A percentile compares a stretch with the other conserved stretches of the same genome.
Conservation (phyloP, 2,113 vertebrate species). For the Macroglossus sobrinus region DNA sequence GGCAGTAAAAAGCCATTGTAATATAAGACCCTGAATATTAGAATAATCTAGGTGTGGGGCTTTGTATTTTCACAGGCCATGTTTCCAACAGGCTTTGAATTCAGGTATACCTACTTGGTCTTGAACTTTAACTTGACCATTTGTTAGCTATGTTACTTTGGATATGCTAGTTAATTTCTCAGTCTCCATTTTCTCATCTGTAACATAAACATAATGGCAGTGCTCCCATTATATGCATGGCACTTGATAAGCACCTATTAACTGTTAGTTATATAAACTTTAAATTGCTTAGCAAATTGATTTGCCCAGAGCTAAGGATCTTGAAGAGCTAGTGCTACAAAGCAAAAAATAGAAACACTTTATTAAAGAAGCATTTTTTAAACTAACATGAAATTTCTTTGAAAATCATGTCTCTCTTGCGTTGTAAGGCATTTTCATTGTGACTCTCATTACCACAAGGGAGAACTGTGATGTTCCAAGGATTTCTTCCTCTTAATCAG, state of each 20-base stretch:
- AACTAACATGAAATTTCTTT: background rate
- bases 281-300: background rate
- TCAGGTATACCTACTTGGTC: background rate
- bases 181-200: background rate
- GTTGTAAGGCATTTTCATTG: background rate
- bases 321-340: background rate
- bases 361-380: slow-evolving; percentile 7
- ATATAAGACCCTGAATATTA: background rate
- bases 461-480: background rate
- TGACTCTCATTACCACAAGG: background rate
- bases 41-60: background rate
- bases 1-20: background rate
- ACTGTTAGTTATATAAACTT: background rate
- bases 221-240: background rate
- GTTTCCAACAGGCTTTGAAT: background rate
- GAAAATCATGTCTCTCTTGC: background rate
- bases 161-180: background rate
- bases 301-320: background rate
- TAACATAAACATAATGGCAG: background rate
- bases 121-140: background rate
- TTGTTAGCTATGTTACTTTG: background rate
- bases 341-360: background rate
- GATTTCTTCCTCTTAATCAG: background rate
- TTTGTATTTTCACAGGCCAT: background rate
- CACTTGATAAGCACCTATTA: background rate